Conservation (phyloP, 2,113 vertebrate genomes). For the Microtus oregoni region DNA sequence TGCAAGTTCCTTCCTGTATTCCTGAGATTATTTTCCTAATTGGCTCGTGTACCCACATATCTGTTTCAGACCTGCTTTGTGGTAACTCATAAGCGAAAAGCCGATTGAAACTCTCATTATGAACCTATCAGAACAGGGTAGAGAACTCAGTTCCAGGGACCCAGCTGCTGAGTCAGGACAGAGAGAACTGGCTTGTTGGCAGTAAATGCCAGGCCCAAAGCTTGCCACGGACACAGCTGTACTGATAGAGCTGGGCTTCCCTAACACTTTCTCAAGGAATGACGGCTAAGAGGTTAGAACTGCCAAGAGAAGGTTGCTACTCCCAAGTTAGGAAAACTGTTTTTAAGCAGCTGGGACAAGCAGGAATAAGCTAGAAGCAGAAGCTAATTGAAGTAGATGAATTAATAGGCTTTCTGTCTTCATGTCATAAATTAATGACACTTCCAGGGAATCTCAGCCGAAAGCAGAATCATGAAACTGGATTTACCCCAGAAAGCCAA, state of each 20-base stretch:
- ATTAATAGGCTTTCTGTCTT: background rate
- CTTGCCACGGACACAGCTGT: background rate
- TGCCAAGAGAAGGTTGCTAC: background rate
- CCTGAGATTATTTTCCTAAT: background rate
- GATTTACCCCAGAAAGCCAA: slow-evolving; percentile 30
- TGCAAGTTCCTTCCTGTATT: background rate
- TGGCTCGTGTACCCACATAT: background rate
- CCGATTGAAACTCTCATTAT: background rate
- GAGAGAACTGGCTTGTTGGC: background rate
- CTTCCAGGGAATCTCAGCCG: background rate
- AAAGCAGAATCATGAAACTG: background rate
- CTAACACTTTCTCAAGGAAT: background rate
- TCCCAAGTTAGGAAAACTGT: background rate
- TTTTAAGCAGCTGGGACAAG: background rate
- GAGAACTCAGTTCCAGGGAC: background rate
- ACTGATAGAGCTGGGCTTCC: background rate
- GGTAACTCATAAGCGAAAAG: background rate
- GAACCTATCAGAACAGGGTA: background rate
- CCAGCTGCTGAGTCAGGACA: background rate
- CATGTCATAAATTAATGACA: background rate
- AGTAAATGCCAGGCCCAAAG: background rate
- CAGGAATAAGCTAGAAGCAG: background rate
- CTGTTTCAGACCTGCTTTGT: background rate
- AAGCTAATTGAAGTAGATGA: background rate
- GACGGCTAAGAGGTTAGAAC: background rate